These are phyloP conservation scores for Paramisgurnus dabryanus DNA, from an alignment of 2,113 vertebrate species.

Conservation along the genomic window DNA sequence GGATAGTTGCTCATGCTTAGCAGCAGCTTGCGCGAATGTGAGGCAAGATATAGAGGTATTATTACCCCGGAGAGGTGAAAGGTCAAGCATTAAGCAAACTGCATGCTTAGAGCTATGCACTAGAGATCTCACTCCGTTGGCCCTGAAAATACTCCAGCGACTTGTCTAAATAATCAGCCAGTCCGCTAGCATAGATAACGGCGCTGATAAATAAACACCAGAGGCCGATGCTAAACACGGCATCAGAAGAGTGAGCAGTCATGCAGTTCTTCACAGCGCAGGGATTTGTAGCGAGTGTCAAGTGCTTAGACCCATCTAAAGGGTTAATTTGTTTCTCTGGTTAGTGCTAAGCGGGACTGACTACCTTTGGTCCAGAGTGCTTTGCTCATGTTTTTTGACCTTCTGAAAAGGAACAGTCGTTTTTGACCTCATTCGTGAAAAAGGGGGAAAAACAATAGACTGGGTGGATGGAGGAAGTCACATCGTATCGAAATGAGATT, in stretches of 20 bases:
- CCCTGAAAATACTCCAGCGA: slow-evolving; percentile 72
- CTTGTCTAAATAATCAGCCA: slow-evolving; percentile 78
- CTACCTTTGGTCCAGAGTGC: slow-evolving; percentile 71
- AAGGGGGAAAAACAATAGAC: slow-evolving; percentile 73
- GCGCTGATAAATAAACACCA: slow-evolving; percentile 78
- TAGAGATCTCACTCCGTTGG: slow-evolving; percentile 70
- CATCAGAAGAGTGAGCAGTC: slow-evolving; percentile 53
- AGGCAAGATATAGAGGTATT: slow-evolving; percentile 72
- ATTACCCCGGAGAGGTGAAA: slow-evolving; percentile 80
- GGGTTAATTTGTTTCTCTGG: slow-evolving; percentile 30
- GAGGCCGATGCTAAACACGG: slow-evolving; percentile 65
- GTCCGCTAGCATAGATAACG: slow-evolving; percentile 74
- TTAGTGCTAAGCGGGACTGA: slow-evolving; percentile 49
- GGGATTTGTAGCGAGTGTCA: slow-evolving; percentile 50
- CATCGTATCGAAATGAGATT: slow-evolving; percentile 78
- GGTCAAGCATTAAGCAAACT: slow-evolving; percentile 79
- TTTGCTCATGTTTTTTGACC: slow-evolving; percentile 77
- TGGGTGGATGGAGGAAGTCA: slow-evolving; percentile 71
- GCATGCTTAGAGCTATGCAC: slow-evolving; percentile 68
- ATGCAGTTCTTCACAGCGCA: slow-evolving; percentile 52
- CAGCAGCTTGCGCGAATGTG: slow-evolving; percentile 44
- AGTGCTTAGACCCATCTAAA: slow-evolving; percentile 60
- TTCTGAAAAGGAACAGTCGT: slow-evolving; percentile 78
- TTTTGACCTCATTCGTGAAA: slow-evolving; percentile 75
- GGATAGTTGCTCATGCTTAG: slow-evolving; percentile 68